These are phyloP conservation scores for Drosophila grimshawi DNA, from an alignment of 1,140 invertebrate genomes.

Conservation along the genomic window DNA sequence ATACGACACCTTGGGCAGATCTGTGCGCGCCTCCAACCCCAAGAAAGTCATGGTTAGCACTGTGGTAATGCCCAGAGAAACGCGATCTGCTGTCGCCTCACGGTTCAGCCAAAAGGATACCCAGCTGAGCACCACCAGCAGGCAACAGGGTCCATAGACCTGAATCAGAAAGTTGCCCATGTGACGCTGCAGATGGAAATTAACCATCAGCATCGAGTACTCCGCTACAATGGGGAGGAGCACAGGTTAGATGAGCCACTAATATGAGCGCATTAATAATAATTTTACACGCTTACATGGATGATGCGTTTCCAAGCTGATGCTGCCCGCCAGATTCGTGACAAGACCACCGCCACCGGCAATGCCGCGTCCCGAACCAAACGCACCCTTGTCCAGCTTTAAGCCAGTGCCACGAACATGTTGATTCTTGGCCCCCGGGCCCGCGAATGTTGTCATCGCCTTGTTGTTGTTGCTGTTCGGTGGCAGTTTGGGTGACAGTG, in stretches of 20 bases:
- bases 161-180: conserved; percentile 95
- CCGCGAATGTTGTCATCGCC: conserved; percentile 77
- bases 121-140: conserved; percentile 95
- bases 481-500: conserved; percentile 24
- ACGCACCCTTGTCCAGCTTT: conserved; percentile 76
- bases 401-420: conserved; percentile 79
- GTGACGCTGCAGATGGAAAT: conserved; percentile 93
- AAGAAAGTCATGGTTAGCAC: conserved; percentile 95
- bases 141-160: conserved; percentile 93
- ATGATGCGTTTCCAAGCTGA: conserved; percentile 69
- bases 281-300: conserved; percentile 56
- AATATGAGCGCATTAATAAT: background rate
- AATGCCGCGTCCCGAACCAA: conserved; percentile 62
- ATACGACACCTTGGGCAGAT: conserved; percentile 94
- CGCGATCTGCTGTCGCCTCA: conserved; percentile 94
- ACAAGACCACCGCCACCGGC: conserved; percentile 37
- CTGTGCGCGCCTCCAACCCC: conserved; percentile 92
- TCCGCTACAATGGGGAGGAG: conserved; percentile 85
- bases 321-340: conserved; percentile 57
- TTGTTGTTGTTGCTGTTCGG: conserved; percentile 43
- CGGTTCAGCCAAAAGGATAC: conserved; percentile 96
- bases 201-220: conserved; percentile 92
- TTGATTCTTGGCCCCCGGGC: conserved; percentile 80
- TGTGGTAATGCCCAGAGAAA: conserved; percentile 93
- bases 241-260: background rate